Conservation (phyloP, 2,797 vertebrate species). For the Manis javanica region DNA sequence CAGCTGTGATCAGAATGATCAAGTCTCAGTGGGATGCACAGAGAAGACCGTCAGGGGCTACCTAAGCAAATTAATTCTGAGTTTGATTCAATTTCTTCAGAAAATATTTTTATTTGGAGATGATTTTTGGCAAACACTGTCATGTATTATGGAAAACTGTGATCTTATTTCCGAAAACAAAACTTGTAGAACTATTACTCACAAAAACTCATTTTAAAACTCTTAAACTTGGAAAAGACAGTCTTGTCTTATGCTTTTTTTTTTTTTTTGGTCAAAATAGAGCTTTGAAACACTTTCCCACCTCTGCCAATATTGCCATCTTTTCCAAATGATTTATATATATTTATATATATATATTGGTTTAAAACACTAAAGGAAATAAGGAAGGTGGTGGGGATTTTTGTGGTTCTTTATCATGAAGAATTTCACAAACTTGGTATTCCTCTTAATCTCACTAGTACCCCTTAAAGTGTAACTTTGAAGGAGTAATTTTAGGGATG, state of each 20-base stretch:
- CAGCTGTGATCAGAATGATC: conserved; percentile 23
- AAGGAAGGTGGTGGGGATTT: not conserved
- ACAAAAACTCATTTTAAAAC: conserved; percentile 2
- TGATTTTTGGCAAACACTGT: not conserved
- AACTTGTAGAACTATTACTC: conserved; percentile 38
- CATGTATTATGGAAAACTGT: not conserved
- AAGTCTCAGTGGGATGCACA: not conserved
- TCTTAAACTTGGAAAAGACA: not conserved
- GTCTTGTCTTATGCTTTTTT: not conserved
- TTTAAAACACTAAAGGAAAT: conserved; percentile 31
- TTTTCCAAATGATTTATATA: not conserved
- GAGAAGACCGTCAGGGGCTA: not conserved
- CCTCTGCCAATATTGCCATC: not conserved
- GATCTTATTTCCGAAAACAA: not conserved
- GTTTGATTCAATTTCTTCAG: conserved; percentile 1
- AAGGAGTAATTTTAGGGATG: conserved; percentile 74
- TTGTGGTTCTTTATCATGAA: not conserved
- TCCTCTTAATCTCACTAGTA: conserved; percentile 45
- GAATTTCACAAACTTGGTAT: conserved; percentile 35
- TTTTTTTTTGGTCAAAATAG: not conserved
- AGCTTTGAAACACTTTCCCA: conserved; percentile 6
- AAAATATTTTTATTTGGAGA: conserved; percentile 35
- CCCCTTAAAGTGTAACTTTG: conserved; percentile 46
- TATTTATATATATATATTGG: no score
- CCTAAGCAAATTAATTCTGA: conserved; percentile 36